These are phyloP conservation scores for Mus minutoides DNA, from an alignment of 2,797 vertebrate genomes.

Conservation along the genomic window DNA sequence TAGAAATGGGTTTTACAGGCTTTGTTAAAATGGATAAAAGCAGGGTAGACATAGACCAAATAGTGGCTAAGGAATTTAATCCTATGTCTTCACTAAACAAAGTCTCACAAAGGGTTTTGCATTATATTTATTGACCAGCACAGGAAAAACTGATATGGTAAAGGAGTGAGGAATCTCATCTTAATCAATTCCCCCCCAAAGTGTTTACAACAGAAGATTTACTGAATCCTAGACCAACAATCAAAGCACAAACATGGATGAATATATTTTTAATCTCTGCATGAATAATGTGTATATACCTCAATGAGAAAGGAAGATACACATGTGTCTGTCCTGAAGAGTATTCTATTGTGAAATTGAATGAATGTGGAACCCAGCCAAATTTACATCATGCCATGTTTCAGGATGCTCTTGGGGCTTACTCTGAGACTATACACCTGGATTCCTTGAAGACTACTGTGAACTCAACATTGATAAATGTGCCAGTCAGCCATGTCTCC, in stretches of 20 bases:
- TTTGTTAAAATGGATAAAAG: constrained; percentile 42
- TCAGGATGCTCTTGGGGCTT: background rate
- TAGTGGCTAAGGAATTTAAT: constrained; percentile 36
- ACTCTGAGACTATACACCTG: background rate
- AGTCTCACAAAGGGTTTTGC: background rate
- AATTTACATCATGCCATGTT: background rate
- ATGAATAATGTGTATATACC: background rate
- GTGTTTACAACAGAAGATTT: background rate
- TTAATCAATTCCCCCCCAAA: background rate
- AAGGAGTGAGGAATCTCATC: background rate
- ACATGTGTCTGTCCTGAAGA: background rate
- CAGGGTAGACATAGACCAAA: background rate
- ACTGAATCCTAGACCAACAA: background rate
- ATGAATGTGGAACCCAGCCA: background rate
- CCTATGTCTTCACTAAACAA: constrained; percentile 14
- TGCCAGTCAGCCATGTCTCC: background rate
- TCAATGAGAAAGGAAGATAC: background rate
- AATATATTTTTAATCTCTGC: background rate
- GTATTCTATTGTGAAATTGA: background rate
- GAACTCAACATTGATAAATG: background rate
- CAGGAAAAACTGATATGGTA: background rate
- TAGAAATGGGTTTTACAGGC: constrained; percentile 14
- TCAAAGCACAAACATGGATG: background rate
- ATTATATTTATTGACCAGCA: background rate
- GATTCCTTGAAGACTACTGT: background rate